Evolutionary conservation across 2,797 vertebrate species (phyloP).

Genomic region (Liasis olivaceus): DNA sequence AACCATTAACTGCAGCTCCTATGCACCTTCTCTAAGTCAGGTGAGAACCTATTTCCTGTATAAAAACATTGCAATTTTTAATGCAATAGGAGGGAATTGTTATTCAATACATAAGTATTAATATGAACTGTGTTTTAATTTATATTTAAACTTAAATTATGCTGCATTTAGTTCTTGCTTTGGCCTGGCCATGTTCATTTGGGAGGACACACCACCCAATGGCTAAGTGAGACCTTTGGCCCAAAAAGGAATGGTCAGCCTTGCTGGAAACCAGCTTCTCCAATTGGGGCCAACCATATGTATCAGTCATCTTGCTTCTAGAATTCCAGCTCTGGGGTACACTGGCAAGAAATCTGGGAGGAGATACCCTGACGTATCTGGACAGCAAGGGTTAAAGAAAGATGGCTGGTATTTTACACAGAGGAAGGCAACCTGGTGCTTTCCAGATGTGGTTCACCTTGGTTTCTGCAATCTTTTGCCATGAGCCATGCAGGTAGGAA

Average conservation of each 20-base stretch:
- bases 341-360: not conserved
- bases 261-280: not conserved
- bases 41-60: not conserved
- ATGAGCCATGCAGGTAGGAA: not conserved
- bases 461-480: not conserved
- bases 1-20: not conserved
- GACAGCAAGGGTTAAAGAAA: not conserved
- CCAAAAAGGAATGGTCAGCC: not conserved
- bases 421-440: not conserved
- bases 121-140: not conserved
- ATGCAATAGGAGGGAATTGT: not conserved
- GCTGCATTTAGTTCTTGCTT: not conserved
- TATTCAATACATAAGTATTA: not conserved
- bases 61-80: not conserved
- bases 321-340: not conserved
- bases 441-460: no score
- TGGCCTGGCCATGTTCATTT: not conserved
- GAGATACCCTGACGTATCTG: not conserved
- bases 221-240: not conserved
- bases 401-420: not conserved
- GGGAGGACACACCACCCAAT: not conserved
- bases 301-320: not conserved
- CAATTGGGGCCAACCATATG: not conserved
- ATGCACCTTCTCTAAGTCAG: not conserved
- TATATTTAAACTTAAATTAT: not conserved